Percentiles rank a stretch among this genome's conserved stretches.
Conservation (phyloP, 2,888 invertebrate genomes). For the Bombylius major region DNA sequence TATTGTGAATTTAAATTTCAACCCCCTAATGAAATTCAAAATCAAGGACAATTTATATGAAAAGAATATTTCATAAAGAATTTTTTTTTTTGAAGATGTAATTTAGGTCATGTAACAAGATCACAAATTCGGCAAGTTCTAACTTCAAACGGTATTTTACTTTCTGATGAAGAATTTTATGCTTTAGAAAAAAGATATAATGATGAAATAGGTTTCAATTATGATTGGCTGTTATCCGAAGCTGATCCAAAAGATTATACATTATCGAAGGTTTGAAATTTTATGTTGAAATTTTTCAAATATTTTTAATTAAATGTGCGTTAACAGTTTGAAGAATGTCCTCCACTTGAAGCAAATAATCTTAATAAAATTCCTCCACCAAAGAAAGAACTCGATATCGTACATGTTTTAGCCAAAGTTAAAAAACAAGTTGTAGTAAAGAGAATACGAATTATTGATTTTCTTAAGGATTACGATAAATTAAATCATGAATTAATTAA, state of each 20-base stretch:
- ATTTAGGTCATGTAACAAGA: conserved; percentile 59
- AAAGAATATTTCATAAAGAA: no score
- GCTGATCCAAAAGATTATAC: conserved; percentile 34
- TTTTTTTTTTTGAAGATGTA: conserved; percentile 38
- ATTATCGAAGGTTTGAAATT: conserved; percentile 22
- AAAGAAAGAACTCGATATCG: conserved; percentile 40
- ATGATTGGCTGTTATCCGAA: conserved; percentile 54
- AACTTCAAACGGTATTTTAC: conserved; percentile 51
- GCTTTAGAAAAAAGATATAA: conserved; percentile 58
- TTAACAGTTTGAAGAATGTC: conserved; percentile 8
- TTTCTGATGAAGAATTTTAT: conserved; percentile 51
- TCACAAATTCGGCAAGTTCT: conserved; percentile 58
- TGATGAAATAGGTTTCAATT: conserved; percentile 65
- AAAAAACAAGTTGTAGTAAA: conserved; percentile 58
- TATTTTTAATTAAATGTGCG: no score
- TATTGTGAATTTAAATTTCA: no score
- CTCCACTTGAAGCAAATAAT: neutral
- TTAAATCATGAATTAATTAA: conserved; percentile 50
- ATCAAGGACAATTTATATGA: no score
- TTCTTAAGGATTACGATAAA: conserved; percentile 52
- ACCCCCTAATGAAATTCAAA: no score
- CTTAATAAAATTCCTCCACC: conserved; percentile 20
- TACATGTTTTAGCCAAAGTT: conserved; percentile 58
- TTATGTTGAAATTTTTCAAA: neutral
- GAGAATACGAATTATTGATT: conserved; percentile 51